A percentile compares a stretch with the other conserved stretches of the same genome.
These are phyloP conservation scores for Bergia sp. DNA, from an alignment of 92 coral and sea anemone species.

Conservation along the genomic window DNA sequence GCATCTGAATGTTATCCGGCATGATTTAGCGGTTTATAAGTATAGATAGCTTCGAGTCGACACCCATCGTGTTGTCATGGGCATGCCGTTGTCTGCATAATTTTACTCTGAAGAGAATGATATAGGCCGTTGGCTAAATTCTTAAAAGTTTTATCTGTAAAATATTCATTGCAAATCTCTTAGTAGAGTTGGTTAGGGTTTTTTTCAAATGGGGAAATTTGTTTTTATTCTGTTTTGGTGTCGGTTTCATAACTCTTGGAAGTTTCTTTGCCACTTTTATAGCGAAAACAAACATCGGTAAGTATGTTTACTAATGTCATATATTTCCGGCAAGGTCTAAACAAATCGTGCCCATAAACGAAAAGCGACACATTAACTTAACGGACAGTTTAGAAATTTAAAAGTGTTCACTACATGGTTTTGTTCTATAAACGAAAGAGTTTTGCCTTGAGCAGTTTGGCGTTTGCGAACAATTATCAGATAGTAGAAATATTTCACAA, in stretches of 20 bases:
- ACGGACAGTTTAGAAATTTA: background rate
- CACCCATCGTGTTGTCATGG: background rate
- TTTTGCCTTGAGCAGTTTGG: slow-evolving; percentile 36
- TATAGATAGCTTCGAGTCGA: background rate
- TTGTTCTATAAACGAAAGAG: slow-evolving; percentile 1
- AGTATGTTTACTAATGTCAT: background rate
- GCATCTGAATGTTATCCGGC: background rate
- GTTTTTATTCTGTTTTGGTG: background rate
- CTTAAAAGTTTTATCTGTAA: background rate
- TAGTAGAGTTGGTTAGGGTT: background rate
- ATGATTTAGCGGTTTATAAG: background rate
- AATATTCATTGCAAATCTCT: background rate
- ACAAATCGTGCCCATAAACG: background rate
- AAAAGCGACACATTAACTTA: background rate
- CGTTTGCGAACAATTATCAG: slow-evolving; percentile 12
- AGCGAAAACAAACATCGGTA: background rate
- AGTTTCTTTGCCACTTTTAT: background rate
- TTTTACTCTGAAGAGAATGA: background rate
- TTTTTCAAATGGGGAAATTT: background rate
- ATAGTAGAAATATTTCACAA: slow-evolving; percentile 30
- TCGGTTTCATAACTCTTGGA: background rate
- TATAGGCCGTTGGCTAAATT: background rate
- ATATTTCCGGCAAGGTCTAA: background rate
- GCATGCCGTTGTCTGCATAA: background rate
- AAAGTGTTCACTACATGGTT: background rate